Base-by-base conservation (phyloP, 1,140 invertebrate species). In the Platyura marginata region DNA sequence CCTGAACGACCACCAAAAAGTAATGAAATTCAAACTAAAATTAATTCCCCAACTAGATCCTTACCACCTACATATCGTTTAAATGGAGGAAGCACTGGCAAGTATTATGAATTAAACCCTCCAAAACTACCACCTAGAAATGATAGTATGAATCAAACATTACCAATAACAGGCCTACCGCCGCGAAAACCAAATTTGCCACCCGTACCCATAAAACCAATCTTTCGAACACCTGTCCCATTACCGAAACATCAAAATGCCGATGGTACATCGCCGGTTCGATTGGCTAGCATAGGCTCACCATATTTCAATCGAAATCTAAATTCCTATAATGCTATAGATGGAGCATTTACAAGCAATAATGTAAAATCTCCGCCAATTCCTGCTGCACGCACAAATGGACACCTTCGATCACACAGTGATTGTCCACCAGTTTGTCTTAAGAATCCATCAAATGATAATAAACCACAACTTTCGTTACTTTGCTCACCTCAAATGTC, bases 131-230 rank as follows among this genome's bases (percentile, higher is more conserved):
- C 38, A 42, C 44, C 18, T 49, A 51, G 15, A 16, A 36, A 36
- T 48, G 69, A 40, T 71, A 66, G 8, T 68, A 70, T 47, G 6
- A 40, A 40, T 9, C 38, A 13, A 5, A 21, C 16, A 40, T 11
- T 16, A 8, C 21, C 38, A 22, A 3, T 22, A 40, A 23, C 2
- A 5, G 23, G 20, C 21, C 47, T 75, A 50, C 71, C 73, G 13
- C 72, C 74, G 21, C 73, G 75, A 55, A 81, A 79, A 59, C 77
- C 77, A 33, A 78, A 77, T 11, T 54, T 81, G 46, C 78, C 79
- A 45, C 77, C 76, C 8, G 71, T 77, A 37, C 71, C 76, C 19
- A 71, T 69, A 47, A 67, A 72, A 53, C 76, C 70, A 56, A 63
- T 68, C 3, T 53, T 66, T 44, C 52, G 67, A 45, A 59, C 38